Conservation (phyloP, 2,888 invertebrate species). For the Scaptomyza cyrtandrae region DNA sequence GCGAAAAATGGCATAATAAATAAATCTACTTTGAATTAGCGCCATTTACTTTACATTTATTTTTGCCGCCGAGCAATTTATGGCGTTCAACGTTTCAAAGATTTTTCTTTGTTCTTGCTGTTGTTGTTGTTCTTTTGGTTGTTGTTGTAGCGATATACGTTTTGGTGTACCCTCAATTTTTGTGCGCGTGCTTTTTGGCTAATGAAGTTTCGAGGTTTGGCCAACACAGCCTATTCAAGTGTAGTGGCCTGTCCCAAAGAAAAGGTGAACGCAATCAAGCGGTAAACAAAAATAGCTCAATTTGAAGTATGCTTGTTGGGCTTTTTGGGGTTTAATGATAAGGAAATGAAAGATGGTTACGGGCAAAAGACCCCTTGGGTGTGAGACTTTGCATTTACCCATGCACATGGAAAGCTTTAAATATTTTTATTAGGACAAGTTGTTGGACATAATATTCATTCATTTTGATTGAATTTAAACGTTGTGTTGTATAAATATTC, state of each 20-base stretch:
- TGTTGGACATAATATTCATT: too few species aligned
- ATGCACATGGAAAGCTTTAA: too few species aligned
- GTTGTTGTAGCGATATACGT: constrained; percentile 41
- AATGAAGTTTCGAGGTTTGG: constrained; percentile 73
- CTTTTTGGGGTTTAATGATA: constrained; percentile 48
- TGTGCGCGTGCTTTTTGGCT: constrained; percentile 74
- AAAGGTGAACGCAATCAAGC: constrained; percentile 61
- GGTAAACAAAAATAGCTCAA: constrained; percentile 63
- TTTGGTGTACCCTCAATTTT: constrained; percentile 53
- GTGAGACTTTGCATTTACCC: too few species aligned
- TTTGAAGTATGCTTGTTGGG: constrained; percentile 49
- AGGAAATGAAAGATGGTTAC: constrained; percentile 48
- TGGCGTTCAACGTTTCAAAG: constrained; percentile 49
- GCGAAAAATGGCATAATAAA: constrained; percentile 76
- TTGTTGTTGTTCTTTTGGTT: constrained; percentile 33
- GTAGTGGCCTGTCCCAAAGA: constrained; percentile 20
- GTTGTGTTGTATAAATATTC: too few species aligned
- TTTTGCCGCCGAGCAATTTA: constrained; percentile 72
- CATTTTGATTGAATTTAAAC: too few species aligned
- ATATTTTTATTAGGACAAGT: too few species aligned
- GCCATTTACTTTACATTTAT: constrained; percentile 79
- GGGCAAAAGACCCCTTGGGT: neutral
- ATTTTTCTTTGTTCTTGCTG: constrained; percentile 21
- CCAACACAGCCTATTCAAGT: constrained; percentile 15
- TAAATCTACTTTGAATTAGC: constrained; percentile 81